These are phyloP conservation scores for Myotis planiceps DNA, from an alignment of 2,797 vertebrate genomes.

Conservation along the genomic window DNA sequence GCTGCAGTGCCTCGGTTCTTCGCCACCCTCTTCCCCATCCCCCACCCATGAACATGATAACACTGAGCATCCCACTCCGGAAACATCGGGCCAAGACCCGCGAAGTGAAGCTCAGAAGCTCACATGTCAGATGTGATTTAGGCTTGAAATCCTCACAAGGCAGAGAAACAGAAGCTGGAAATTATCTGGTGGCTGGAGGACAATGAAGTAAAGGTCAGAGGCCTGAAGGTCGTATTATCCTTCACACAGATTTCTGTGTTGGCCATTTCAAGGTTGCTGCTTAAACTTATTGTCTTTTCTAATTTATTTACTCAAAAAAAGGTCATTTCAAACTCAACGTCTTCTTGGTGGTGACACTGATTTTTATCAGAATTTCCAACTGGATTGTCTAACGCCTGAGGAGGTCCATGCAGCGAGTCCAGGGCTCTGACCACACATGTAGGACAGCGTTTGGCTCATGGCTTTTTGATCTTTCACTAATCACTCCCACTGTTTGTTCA, in stretches of 20 bases:
- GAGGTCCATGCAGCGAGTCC: conserved; percentile 1
- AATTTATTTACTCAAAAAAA: conserved; percentile 56
- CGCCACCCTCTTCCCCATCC: background rate
- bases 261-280: background rate
- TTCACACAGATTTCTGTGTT: background rate
- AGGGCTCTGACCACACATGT: background rate
- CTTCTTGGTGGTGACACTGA: background rate
- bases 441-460: background rate
- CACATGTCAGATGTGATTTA: background rate
- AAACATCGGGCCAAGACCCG: background rate
- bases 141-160: background rate
- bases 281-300: conserved; percentile 45
- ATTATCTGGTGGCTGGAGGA: background rate
- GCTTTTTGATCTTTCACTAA: background rate
- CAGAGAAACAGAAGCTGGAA: background rate
- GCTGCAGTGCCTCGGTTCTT: too few relatives aligned
- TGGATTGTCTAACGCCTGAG: background rate
- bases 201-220: background rate
- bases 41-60: background rate
- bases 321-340: conserved; percentile 27
- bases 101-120: background rate
- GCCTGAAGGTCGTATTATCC: background rate
- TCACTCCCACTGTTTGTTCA: background rate
- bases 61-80: background rate
- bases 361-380: conserved; percentile 43